Base-by-base conservation (phyloP, 2,888 invertebrate species). In the Tridacna gigas region DNA sequence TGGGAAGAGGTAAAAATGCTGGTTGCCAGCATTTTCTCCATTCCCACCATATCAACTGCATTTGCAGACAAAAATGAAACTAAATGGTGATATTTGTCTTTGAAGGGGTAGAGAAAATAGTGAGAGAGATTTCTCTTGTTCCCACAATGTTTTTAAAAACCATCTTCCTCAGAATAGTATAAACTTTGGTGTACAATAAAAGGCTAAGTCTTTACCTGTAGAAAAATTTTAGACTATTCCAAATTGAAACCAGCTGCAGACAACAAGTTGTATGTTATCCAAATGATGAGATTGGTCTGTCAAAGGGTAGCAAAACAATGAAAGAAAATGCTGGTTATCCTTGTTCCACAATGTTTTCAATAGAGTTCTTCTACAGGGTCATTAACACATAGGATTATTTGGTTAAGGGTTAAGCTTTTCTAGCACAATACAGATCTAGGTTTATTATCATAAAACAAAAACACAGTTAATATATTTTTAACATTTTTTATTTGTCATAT, bases 401-500 rank as follows among this genome's bases (percentile, higher is more conserved):
- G 37, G 3, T 37, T 4, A 37, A 37, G 7, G 2, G 7, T 37
- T 37, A 37, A 37, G 7, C 37, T 37, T 37, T 7, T 37, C 37
- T 7, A 37, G 37, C 37, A 37, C 37, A 37, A 20, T n/a, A 47
- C n/a, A n/a, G n/a, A n/a, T n/a, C n/a, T 69, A n/a, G 37, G 28
- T 25, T 0, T 18, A 69, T n/a, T 4, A n/a, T 28, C 12, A 69
- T 45, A 47, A 37, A 18, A 51, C 51, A 71, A 22, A 51, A 9
- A 51, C 63, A 71, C 20, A 56, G 15, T 56, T 18, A 22, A 45
- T 28, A 66, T 51, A 25, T 28, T 81, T 86, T 81, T 80, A 69
- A 76, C 71, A 79, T 71, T 78, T 66, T 86, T 86, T 80, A 75
- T 75, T 86, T 75, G 78, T 86, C 83, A 73, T 86, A 79, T 86